Evolutionary conservation across 2,888 invertebrate genomes (phyloP).

Genomic region (Meloe dianella): DNA sequence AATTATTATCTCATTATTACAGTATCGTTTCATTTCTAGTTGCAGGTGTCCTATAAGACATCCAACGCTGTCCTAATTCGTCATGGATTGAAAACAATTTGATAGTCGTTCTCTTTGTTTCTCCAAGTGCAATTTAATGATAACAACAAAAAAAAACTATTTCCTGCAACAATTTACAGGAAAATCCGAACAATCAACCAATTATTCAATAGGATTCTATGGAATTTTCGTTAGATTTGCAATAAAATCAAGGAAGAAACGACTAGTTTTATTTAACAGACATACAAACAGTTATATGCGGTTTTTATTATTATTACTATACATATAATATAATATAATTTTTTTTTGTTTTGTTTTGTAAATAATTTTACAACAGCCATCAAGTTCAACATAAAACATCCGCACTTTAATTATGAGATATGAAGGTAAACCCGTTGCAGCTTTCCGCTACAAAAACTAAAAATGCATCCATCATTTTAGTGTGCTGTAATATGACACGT

Average conservation of each 20-base stretch:
- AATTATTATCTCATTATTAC: conserved; percentile 46
- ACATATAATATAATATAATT: neutral
- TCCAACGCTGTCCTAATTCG: conserved; percentile 25
- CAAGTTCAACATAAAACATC: conserved; percentile 41
- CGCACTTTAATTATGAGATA: conserved; percentile 41
- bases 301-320: conserved; percentile 15
- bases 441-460: conserved; percentile 37
- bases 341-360: neutral
- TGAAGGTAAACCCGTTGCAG: conserved; percentile 38
- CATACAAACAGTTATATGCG: neutral
- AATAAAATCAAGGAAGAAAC: neutral
- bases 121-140: neutral
- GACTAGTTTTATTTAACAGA: neutral
- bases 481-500: conserved; percentile 39
- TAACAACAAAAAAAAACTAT: neutral
- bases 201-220: neutral
- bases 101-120: neutral
- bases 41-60: conserved; percentile 40
- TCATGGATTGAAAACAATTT: conserved; percentile 24
- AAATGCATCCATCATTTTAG: conserved; percentile 41
- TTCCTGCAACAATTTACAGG: neutral
- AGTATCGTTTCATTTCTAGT: conserved; percentile 44
- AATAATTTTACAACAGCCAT: conserved; percentile 34
- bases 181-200: neutral
- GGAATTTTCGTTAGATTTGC: neutral